Conservation (phyloP, 2,797 vertebrate species). For the Mormyrus proboscirostris region DNA sequence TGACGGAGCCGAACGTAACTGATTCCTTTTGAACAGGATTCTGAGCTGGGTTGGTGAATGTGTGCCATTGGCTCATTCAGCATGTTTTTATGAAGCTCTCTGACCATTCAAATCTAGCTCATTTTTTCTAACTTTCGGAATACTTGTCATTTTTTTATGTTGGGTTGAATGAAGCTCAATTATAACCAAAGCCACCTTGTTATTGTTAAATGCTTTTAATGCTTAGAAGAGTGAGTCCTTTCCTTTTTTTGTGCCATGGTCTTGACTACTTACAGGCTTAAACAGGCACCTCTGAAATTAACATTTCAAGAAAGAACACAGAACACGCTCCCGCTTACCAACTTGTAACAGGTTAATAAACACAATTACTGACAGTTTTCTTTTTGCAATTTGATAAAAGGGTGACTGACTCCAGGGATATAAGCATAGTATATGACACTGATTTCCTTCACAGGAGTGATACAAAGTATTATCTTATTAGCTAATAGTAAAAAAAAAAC, state of each 20-base stretch:
- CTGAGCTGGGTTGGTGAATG: neutral
- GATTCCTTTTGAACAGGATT: neutral
- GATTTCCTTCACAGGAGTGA: neutral
- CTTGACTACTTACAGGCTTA: neutral
- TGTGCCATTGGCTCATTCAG: neutral
- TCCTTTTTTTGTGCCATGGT: neutral
- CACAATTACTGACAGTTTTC: neutral
- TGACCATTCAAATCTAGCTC: neutral
- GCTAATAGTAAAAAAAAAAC: neutral
- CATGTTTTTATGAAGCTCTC: neutral
- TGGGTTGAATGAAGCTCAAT: neutral
- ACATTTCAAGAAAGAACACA: neutral
- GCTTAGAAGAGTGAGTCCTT: neutral
- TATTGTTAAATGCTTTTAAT: neutral
- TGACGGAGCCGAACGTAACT: neutral
- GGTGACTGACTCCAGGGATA: neutral
- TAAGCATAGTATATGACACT: neutral
- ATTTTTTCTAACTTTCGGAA: neutral
- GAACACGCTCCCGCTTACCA: neutral
- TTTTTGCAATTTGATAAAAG: neutral
- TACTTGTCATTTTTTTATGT: neutral
- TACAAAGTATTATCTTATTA: neutral
- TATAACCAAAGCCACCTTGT: neutral
- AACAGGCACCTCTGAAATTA: neutral
- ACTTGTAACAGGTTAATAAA: neutral